phyloP scores from a whole-genome alignment of 2,113 vertebrate genomes.

The Scomber scombrus region DNA sequence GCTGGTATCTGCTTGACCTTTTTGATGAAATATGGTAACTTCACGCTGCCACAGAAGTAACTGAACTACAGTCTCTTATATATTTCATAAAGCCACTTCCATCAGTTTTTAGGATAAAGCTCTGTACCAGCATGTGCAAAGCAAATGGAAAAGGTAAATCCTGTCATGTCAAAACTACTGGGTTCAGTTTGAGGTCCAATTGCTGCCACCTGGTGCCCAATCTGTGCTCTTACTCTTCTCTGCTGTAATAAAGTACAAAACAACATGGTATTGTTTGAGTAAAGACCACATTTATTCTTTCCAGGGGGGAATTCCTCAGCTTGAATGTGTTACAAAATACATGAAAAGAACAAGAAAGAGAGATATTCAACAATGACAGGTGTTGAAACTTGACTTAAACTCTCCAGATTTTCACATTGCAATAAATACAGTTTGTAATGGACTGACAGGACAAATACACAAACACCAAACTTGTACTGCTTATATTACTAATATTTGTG shows the following conservation, averaged over 20 bases:
- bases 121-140: neutral
- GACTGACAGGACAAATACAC: conserved; percentile 34
- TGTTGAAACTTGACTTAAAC: conserved; percentile 35
- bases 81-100: neutral
- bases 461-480: conserved; percentile 44
- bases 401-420: conserved; percentile 42
- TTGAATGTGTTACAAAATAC: conserved; percentile 75
- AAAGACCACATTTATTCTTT: conserved; percentile 82
- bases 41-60: neutral
- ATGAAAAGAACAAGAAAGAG: conserved; percentile 45
- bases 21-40: neutral
- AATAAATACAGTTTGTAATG: conserved; percentile 26
- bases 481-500: conserved; percentile 17
- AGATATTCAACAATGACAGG: conserved; percentile 59
- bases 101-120: neutral
- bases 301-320: conserved; percentile 47
- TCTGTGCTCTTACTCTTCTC: neutral
- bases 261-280: conserved; percentile 38
- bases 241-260: conserved; percentile 36
- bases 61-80: neutral
- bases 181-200: neutral
- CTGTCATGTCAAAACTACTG: neutral
- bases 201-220: conserved; percentile 69
- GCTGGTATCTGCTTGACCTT: neutral
- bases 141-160: conserved; percentile 8